Evolutionary conservation across 2,888 invertebrate genomes (phyloP), one percentile per base, ranked within the genome.

Genomic region (Microctonus aethiopoides): DNA sequence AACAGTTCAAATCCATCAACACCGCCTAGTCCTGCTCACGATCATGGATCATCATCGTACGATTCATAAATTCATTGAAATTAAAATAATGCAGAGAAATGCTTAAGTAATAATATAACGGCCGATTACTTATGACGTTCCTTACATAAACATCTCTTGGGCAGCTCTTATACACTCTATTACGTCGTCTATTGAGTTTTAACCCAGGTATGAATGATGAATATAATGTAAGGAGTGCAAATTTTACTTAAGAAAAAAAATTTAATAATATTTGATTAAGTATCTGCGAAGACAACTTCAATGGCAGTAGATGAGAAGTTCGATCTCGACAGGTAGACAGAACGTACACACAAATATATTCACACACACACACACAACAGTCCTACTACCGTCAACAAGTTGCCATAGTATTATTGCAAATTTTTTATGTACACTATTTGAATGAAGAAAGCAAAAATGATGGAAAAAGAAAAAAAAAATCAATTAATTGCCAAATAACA

Each of bases 1-100:
- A 92, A 92, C 84, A 92, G 92, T 87, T 92, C 92, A 79, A 92
- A 92, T 86, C 89, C 92, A 78, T 92, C 92, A 75, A 92, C 92
- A 59, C 92, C 92, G 63, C 92, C 92, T 60, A 91, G 91, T 81
- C 91, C 91, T 71, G 90, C 91, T 78, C 90, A 91, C 73, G 91
- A 91, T 83, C 91, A 91, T 79, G 90, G 90, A 80, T 91, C 91
- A 80, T 91, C 91, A 62, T 91, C 91, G 80, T 91, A 91, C 78
- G 91, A 91, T 84, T 91, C 91, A 83, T 91, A 90, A 88, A 83
- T 34, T 6, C 56, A 64, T 22, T 13, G 34, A 39, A 32, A 57
- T 20, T 11, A 20, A 11, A 32, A 62, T n/a, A n/a, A n/a, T n/a
- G n/a, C n/a, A n/a, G 63, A 32, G 9, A 32, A 63, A 63, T 46